Conservation (phyloP, 2,888 invertebrate species). For the Ochropleura leucogaster region DNA sequence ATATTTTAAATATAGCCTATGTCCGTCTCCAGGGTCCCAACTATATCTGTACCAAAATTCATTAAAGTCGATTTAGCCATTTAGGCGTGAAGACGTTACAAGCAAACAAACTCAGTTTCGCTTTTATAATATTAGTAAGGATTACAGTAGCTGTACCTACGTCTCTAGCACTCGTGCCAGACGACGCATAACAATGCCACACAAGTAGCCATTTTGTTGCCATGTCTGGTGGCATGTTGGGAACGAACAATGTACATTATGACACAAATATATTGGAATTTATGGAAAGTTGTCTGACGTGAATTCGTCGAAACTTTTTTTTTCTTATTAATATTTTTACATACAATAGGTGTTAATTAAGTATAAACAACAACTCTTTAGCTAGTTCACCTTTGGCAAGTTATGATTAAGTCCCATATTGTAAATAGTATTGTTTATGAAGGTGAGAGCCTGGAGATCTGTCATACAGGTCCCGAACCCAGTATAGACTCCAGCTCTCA, state of each 20-base stretch:
- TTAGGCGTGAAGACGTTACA: no score
- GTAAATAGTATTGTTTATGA: no score
- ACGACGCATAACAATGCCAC: slow-evolving; percentile 20
- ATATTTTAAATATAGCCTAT: no score
- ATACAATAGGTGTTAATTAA: neutral
- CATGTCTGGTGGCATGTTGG: slow-evolving; percentile 40
- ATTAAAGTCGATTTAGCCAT: no score
- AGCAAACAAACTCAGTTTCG: no score
- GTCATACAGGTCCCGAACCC: no score
- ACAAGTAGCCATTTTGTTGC: slow-evolving; percentile 24
- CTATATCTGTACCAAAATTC: no score
- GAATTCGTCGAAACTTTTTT: neutral
- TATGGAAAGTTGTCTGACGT: neutral
- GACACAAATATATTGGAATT: slow-evolving; percentile 25
- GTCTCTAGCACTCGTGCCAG: neutral
- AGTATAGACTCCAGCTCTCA: no score
- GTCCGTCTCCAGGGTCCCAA: no score
- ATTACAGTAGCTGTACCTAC: neutral
- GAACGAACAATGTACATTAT: slow-evolving; percentile 28
- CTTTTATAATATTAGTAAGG: neutral
- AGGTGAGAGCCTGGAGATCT: no score
- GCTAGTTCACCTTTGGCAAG: neutral
- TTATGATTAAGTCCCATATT: neutral
- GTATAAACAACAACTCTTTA: neutral
- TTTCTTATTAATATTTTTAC: neutral